Conservation (phyloP, 2,888 invertebrate species). For the Ceraclea dissimilis region DNA sequence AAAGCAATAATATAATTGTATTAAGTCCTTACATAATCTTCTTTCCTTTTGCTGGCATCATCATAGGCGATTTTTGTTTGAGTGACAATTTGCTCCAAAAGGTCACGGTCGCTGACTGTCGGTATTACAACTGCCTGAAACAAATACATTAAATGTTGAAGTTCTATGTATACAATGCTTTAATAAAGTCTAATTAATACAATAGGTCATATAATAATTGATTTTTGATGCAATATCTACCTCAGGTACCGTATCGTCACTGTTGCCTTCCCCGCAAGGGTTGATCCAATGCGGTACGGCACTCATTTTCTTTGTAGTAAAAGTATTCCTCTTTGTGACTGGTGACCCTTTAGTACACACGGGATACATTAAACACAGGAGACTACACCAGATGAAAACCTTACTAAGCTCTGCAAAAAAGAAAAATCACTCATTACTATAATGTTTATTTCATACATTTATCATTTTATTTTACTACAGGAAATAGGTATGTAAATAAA, state of each 20-base stretch:
- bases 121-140: slow-evolving; percentile 25
- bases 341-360: slow-evolving; percentile 35
- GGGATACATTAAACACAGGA: slow-evolving; percentile 34
- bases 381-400: slow-evolving; percentile 36
- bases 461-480: no score
- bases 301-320: slow-evolving; percentile 8
- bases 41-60: slow-evolving; percentile 38
- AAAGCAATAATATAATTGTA: no score
- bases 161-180: no score
- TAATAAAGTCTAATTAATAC: no score
- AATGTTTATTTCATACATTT: not conserved
- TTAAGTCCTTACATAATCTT: slow-evolving; percentile 44
- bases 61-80: slow-evolving; percentile 36
- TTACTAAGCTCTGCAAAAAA: slow-evolving; percentile 39
- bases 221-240: no score
- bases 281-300: slow-evolving; percentile 40
- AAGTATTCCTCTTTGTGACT: slow-evolving; percentile 5
- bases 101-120: slow-evolving; percentile 34
- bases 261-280: slow-evolving; percentile 39
- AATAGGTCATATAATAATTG: no score
- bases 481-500: no score
- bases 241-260: slow-evolving; percentile 26
- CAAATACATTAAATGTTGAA: not conserved
- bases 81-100: slow-evolving; percentile 37
- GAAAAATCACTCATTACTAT: slow-evolving; percentile 10